These are phyloP conservation scores for Etheostoma perlongum DNA, from an alignment of 2,797 vertebrate genomes.

Conservation along the genomic window DNA sequence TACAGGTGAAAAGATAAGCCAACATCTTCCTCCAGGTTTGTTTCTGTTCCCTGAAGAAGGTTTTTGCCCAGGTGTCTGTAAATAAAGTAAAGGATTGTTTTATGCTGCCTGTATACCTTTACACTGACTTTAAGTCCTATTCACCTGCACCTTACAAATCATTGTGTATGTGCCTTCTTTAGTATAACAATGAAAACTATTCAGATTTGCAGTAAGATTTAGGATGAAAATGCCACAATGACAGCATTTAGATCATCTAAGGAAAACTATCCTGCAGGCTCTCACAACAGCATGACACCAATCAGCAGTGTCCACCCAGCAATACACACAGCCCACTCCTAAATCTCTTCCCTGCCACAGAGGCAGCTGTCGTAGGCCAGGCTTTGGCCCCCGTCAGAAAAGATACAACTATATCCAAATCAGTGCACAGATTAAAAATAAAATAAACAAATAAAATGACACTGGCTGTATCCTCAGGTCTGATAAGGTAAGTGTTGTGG, in stretches of 20 bases:
- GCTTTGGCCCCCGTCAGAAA: constrained; percentile 24
- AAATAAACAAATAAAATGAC: constrained; percentile 58
- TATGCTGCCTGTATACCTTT: not conserved
- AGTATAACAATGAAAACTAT: not conserved
- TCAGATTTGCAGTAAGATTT: not conserved
- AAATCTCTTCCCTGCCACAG: constrained; percentile 4
- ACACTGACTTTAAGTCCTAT: constrained; percentile 3
- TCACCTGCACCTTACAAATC: not conserved
- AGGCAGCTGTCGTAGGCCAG: constrained; percentile 20
- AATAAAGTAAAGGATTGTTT: constrained; percentile 15
- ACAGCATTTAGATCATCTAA: constrained; percentile 8
- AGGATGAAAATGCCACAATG: constrained; percentile 3
- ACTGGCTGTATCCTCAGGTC: constrained; percentile 64
- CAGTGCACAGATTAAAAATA: constrained; percentile 19
- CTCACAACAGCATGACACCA: constrained; percentile 36
- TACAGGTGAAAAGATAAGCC: constrained; percentile 4
- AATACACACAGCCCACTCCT: constrained; percentile 15
- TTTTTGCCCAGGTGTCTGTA: constrained; percentile 10
- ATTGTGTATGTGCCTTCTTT: not conserved
- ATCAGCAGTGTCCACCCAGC: constrained; percentile 12
- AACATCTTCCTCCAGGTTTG: not conserved
- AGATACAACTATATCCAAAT: constrained; percentile 54
- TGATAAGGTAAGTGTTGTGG: constrained; percentile 63
- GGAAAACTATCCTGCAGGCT: constrained; percentile 23
- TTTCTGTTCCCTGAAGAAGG: constrained; percentile 3